Percentiles rank a stretch among this genome's conserved stretches.
phyloP scores from a whole-genome alignment of 2,113 vertebrate genomes.

The Rhegmatorhina hoffmannsi region DNA sequence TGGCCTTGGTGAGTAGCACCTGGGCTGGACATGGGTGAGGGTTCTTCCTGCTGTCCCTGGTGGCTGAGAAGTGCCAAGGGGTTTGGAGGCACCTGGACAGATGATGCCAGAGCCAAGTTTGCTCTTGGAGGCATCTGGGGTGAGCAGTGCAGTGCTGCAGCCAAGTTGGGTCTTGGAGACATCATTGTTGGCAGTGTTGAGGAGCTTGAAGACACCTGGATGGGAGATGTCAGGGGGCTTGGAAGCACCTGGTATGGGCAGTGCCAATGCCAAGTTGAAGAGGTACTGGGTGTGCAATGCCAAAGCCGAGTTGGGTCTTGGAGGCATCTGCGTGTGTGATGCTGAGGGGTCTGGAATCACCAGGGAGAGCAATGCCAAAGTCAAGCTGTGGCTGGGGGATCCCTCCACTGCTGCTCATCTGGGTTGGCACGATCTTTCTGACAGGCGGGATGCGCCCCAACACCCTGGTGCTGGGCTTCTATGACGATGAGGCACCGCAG shows the following conservation, averaged over 20 bases:
- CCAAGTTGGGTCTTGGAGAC: neutral
- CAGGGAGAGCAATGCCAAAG: neutral
- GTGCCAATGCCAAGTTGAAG: neutral
- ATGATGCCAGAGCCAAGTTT: rapidly evolving
- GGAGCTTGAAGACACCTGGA: neutral
- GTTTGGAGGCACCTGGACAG: neutral
- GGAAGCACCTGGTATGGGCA: neutral
- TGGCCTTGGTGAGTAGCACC: slow-evolving; percentile 82
- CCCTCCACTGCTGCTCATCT: neutral
- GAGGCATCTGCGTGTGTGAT: neutral
- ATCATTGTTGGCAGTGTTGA: neutral
- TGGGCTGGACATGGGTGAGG: rapidly evolving
- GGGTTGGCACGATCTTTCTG: rapidly evolving
- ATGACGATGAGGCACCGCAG: slow-evolving; percentile 73
- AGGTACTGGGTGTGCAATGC: neutral
- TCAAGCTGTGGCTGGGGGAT: neutral
- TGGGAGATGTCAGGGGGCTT: neutral
- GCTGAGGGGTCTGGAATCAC: neutral
- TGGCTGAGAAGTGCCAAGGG: neutral
- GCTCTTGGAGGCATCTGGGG: neutral
- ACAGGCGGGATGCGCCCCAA: slow-evolving; percentile 92
- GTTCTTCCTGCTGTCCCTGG: neutral
- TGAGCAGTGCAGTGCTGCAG: neutral
- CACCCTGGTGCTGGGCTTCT: slow-evolving; percentile 90
- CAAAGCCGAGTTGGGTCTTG: neutral